Conservation (phyloP, 2,888 invertebrate genomes). For the Lasioglossum calceatum region DNA sequence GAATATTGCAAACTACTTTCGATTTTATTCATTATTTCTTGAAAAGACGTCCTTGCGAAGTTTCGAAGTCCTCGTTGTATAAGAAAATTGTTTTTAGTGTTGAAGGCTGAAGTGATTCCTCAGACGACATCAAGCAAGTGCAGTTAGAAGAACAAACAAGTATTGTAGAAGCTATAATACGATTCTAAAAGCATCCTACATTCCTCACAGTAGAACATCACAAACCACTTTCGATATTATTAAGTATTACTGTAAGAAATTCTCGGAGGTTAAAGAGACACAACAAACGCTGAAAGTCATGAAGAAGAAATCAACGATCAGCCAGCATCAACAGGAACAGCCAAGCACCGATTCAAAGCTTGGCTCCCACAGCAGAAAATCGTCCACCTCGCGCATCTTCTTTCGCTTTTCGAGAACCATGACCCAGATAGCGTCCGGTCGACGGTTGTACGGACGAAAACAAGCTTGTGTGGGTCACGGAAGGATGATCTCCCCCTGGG, state of each 20-base stretch:
- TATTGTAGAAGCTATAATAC: background rate
- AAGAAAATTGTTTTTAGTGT: background rate
- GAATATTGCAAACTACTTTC: conserved; percentile 4
- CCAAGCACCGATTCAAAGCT: background rate
- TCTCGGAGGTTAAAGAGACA: background rate
- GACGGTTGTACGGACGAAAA: background rate
- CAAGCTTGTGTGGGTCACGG: conserved; percentile 30
- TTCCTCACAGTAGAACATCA: background rate
- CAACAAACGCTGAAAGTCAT: background rate
- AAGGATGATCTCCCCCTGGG: conserved; percentile 45
- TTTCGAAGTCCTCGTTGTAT: background rate
- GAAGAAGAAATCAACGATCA: background rate
- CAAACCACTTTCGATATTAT: background rate
- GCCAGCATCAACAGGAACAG: background rate
- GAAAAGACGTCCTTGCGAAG: background rate
- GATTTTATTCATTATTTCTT: background rate
- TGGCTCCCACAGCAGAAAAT: background rate
- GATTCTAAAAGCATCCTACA: background rate
- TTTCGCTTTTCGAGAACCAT: conserved; percentile 55
- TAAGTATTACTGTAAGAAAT: background rate
- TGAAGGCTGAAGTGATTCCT: background rate
- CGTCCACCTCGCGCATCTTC: conserved; percentile 46
- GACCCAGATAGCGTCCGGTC: conserved; percentile 66
- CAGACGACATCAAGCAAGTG: background rate
- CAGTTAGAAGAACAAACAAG: background rate